Base-by-base conservation (phyloP, 2,888 invertebrate species). In the Sinohyriopsis cumingii region DNA sequence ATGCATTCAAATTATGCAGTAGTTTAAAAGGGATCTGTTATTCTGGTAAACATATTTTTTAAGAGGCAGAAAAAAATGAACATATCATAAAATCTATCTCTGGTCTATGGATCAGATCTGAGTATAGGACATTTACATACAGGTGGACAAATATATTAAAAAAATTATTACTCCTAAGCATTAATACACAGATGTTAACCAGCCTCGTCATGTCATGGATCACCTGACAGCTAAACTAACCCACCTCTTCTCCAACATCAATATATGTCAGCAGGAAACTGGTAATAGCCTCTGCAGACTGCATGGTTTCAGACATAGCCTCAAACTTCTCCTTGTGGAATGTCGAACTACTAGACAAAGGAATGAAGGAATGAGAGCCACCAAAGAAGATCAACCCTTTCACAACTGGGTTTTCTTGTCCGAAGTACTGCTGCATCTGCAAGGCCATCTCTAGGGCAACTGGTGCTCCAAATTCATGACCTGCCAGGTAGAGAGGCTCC, bases 391-490 rank as follows among this genome's bases (percentile, higher is more conserved):
- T 93, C 55, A 96, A 91, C 64, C 93, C 76, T 55, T 85, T 83
- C 28, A 90, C 88, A 33, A 85, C 33, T 22, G 68, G 65, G 57
- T 54, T 24, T 45, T 56, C 65, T 45, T 45, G 45, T 45, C 45
- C 4, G 15, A 15, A 59, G 20, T 24, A 59, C 59, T 20, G 45
- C 24, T 71, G 67, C 68, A 98, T 91, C 88, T 95, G 95, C 54
- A 95, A 91, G 45, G 96, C 96, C 94, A 99, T 98, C 91, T 98
- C 98, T 89, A 97, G 95, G 28, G 96, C 97, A 56, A 99, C 95
- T 80, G 95, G 94, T 61, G 96, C 96, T 73, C 99, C 99, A 90
- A 95, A 98, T 0, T 98, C 98, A 91, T 99, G 98, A 1, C 98
- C 99, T 61, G 95, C 93, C 78, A 99, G 91, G 65, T 94, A 93